phyloP scores from a whole-genome alignment of 2,888 invertebrate genomes.

The Chloroclysta siterata region DNA sequence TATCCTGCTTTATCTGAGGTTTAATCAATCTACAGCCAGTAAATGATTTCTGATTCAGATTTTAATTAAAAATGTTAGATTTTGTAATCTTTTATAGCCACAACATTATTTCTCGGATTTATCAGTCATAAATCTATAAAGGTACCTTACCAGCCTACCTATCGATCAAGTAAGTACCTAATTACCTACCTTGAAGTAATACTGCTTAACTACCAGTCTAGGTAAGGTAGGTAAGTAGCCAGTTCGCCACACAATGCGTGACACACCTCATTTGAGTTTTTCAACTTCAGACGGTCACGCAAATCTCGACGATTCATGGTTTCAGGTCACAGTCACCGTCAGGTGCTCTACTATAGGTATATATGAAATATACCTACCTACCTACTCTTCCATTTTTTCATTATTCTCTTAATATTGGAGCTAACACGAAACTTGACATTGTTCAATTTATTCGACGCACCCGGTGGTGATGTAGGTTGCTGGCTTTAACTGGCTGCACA shows the following conservation, averaged over 20 bases:
- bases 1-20: no score
- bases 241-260: conserved; percentile 32
- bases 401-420: conserved; percentile 64
- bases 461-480: conserved; percentile 79
- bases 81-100: no score
- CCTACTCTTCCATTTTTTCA: conserved; percentile 49
- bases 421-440: conserved; percentile 75
- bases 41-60: no score
- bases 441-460: conserved; percentile 67
- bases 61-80: background rate
- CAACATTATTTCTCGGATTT: no score
- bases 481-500: conserved; percentile 74
- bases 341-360: conserved; percentile 34
- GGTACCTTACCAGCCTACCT: background rate
- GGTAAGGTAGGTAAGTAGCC: background rate
- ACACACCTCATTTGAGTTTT: conserved; percentile 40
- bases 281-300: conserved; percentile 41
- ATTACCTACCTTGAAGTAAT: background rate
- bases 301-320: conserved; percentile 38
- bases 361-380: conserved; percentile 11
- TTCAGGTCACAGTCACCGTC: conserved; percentile 37
- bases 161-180: background rate
- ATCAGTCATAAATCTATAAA: no score
- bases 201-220: conserved; percentile 17
- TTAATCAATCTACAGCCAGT: no score